Conservation (phyloP, 2,888 invertebrate species). For the Sesia bembeciformis region DNA sequence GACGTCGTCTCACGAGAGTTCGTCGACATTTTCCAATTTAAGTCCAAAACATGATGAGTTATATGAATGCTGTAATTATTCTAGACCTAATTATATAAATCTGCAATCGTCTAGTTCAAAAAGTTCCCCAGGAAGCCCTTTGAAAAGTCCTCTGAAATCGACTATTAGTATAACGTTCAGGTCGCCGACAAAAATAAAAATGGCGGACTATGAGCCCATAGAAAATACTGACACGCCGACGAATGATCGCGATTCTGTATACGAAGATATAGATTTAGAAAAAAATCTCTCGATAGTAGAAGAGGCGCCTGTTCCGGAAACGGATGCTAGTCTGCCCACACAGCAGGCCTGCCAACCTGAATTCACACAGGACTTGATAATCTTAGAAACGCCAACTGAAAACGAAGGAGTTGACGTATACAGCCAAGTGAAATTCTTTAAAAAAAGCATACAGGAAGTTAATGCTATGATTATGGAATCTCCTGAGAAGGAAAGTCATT, state of each 20-base stretch:
- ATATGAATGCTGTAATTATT: constrained; percentile 55
- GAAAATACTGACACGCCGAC: constrained; percentile 44
- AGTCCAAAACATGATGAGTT: constrained; percentile 43
- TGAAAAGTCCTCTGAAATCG: constrained; percentile 77
- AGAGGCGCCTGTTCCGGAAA: constrained; percentile 70
- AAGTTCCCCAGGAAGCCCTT: constrained; percentile 53
- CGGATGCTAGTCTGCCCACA: constrained; percentile 71
- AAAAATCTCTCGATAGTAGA: constrained; percentile 68
- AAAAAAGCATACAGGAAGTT: constrained; percentile 82
- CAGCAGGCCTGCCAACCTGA: constrained; percentile 74
- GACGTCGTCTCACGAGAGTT: constrained; percentile 66
- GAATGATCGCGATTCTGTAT: constrained; percentile 68
- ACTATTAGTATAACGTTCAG: constrained; percentile 83
- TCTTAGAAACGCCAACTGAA: constrained; percentile 69
- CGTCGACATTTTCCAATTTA: constrained; percentile 54
- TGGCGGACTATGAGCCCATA: constrained; percentile 63
- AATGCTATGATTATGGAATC: constrained; percentile 71
- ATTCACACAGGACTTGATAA: constrained; percentile 47
- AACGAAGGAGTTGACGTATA: constrained; percentile 74
- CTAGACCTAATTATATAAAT: constrained; percentile 62
- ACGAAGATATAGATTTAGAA: constrained; percentile 73
- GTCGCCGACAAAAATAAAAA: constrained; percentile 72
- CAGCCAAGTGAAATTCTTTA: constrained; percentile 84
- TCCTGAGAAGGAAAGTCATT: constrained; percentile 40
- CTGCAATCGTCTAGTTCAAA: constrained; percentile 59